These are phyloP conservation scores for Ellobium chinense DNA, from an alignment of 2,888 invertebrate species.

Conservation along the genomic window DNA sequence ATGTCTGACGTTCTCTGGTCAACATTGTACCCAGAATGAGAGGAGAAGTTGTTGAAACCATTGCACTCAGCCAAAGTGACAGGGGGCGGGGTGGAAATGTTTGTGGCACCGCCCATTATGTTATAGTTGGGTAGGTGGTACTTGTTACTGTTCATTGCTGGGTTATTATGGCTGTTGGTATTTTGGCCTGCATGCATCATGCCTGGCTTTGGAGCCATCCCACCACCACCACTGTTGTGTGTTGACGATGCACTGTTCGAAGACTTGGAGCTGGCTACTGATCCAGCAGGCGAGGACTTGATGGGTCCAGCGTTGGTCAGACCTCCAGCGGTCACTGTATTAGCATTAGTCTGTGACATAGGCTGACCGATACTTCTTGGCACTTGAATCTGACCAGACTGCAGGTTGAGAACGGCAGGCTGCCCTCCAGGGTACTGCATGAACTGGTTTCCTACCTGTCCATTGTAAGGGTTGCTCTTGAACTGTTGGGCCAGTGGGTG, in stretches of 20 bases:
- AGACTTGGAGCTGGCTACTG: slow-evolving; percentile 73
- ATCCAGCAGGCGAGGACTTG: slow-evolving; percentile 71
- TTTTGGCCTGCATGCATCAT: slow-evolving; percentile 24
- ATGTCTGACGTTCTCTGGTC: slow-evolving; percentile 68
- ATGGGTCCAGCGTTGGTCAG: slow-evolving; percentile 30
- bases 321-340: slow-evolving; percentile 36
- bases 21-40: slow-evolving; percentile 70
- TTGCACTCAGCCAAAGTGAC: slow-evolving; percentile 61
- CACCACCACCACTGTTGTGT: slow-evolving; percentile 37
- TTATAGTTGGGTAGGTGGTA: slow-evolving; percentile 2
- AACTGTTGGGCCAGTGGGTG: slow-evolving; percentile 41
- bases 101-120: slow-evolving; percentile 18
- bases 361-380: slow-evolving; percentile 26
- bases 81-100: slow-evolving; percentile 41
- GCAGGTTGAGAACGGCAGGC: slow-evolving; percentile 43
- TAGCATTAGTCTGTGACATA: slow-evolving; percentile 41
- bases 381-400: slow-evolving; percentile 35
- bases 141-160: slow-evolving; percentile 27
- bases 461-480: slow-evolving; percentile 23
- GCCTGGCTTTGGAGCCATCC: slow-evolving; percentile 1
- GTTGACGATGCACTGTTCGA: slow-evolving; percentile 62
- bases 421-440: slow-evolving; percentile 46
- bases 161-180: slow-evolving; percentile 16
- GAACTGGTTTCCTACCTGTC: slow-evolving; percentile 39
- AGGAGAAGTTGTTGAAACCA: slow-evolving; percentile 64